These are phyloP conservation scores for Ctenochaetus hawaiiensis DNA, from an alignment of 2,797 vertebrate genomes.

Conservation along the genomic window DNA sequence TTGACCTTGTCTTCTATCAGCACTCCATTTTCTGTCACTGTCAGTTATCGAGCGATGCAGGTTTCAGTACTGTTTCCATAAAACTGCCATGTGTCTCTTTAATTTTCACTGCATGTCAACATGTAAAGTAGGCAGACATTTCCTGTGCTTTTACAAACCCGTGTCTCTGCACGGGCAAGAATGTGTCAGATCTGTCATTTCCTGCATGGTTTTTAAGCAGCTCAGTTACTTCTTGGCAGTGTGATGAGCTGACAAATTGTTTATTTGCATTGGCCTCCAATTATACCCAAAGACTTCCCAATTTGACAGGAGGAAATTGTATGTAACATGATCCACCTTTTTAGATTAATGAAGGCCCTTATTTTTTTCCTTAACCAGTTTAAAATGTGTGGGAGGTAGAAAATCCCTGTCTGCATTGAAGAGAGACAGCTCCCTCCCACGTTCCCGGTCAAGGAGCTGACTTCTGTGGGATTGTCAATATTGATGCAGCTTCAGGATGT, in stretches of 20 bases:
- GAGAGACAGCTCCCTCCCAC: slow-evolving; percentile 25
- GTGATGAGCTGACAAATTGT: slow-evolving; percentile 50
- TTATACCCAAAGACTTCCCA: slow-evolving; percentile 34
- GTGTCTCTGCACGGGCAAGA: slow-evolving; percentile 1
- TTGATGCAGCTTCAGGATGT: slow-evolving; percentile 17
- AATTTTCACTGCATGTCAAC: slow-evolving; percentile 5
- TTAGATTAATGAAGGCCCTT: slow-evolving; percentile 13
- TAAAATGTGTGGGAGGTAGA: slow-evolving; percentile 47
- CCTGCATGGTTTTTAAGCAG: slow-evolving; percentile 47
- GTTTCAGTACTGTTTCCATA: slow-evolving; percentile 33
- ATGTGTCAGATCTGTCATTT: slow-evolving; percentile 52
- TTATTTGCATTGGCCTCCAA: slow-evolving; percentile 19
- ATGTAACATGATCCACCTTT: slow-evolving; percentile 42
- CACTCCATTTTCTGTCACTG: slow-evolving; percentile 31
- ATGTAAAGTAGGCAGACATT: slow-evolving; percentile 1
- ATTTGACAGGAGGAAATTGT: neutral
- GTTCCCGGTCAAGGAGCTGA: slow-evolving; percentile 33
- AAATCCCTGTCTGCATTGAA: slow-evolving; percentile 47
- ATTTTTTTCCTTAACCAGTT: slow-evolving; percentile 1
- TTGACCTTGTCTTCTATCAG: slow-evolving; percentile 36
- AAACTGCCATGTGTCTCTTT: neutral
- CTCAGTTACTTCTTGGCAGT: slow-evolving; percentile 39
- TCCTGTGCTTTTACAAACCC: slow-evolving; percentile 18
- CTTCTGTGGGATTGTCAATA: slow-evolving; percentile 33
- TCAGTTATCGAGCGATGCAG: slow-evolving; percentile 23